phyloP scores from a whole-genome alignment of 2,113 vertebrate genomes.

The Sardina pilchardus region DNA sequence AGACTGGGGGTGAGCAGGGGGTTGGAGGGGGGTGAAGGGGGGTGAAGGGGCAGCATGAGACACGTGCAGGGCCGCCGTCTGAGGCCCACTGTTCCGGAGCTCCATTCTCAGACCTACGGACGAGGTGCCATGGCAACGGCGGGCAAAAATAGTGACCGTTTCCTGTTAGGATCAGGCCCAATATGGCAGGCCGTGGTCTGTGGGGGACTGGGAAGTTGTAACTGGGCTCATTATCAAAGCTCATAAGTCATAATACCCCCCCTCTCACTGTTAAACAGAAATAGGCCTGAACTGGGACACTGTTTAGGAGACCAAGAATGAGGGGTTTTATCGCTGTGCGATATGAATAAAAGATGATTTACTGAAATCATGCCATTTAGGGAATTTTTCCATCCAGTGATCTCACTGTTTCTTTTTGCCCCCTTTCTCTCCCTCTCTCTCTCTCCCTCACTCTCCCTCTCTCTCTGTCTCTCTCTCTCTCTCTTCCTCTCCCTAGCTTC shows the following conservation, averaged over 20 bases:
- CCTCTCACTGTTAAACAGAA: neutral
- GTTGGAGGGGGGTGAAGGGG: neutral
- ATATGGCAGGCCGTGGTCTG: neutral
- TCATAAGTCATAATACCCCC: neutral
- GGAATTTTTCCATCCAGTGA: neutral
- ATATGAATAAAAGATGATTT: constrained; percentile 18
- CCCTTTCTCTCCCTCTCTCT: neutral
- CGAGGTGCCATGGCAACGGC: constrained; percentile 50
- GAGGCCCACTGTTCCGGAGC: constrained; percentile 49
- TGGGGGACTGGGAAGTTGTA: neutral
- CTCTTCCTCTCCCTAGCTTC: neutral
- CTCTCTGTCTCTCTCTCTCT: neutral
- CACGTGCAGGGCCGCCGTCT: constrained; percentile 28
- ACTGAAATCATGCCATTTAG: neutral
- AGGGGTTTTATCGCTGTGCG: neutral
- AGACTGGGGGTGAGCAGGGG: neutral
- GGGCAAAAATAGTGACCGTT: constrained; percentile 66
- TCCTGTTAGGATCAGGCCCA: constrained; percentile 46
- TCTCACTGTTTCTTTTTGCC: constrained; percentile 5
- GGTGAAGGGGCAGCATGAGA: neutral
- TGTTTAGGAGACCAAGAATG: neutral
- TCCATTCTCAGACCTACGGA: constrained; percentile 42
- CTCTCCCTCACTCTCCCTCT: neutral
- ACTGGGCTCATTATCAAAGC: neutral
- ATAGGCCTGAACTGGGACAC: neutral